Percentiles rank a stretch among this genome's conserved stretches.
Evolutionary conservation across 2,797 vertebrate species (phyloP).

Genomic region (Stomatorhinus walkeri): DNA sequence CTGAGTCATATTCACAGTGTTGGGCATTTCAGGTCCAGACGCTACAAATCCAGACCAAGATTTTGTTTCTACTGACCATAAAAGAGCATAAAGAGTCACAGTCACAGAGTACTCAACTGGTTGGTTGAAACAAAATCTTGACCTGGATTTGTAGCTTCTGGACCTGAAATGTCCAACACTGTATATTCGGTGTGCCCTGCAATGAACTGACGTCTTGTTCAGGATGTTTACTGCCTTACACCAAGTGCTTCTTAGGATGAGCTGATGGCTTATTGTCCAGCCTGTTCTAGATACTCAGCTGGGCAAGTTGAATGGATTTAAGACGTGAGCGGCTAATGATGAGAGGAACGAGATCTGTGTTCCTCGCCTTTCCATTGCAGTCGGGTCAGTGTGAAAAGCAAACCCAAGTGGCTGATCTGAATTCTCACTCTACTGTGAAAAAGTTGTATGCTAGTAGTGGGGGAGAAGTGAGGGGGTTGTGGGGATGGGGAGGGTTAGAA

Average conservation of each 20-base stretch:
- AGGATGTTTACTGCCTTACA: neutral
- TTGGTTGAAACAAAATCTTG: neutral
- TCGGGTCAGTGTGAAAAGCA: constrained; percentile 30
- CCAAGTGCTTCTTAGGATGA: neutral
- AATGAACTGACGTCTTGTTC: neutral
- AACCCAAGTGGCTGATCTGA: constrained; percentile 25
- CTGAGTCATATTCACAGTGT: neutral
- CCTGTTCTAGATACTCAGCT: neutral
- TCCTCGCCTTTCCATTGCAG: constrained; percentile 4
- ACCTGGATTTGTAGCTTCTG: neutral
- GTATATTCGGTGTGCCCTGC: neutral
- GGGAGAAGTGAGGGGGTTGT: neutral
- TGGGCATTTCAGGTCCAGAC: neutral
- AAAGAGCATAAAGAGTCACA: neutral
- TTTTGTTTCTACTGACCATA: neutral
- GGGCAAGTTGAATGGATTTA: neutral
- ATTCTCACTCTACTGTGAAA: constrained; percentile 32
- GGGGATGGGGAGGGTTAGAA: neutral
- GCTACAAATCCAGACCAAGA: neutral
- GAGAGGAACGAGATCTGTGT: neutral
- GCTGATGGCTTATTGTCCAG: neutral
- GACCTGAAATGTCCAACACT: neutral
- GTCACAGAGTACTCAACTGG: neutral
- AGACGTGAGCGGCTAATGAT: neutral
- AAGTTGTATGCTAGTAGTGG: constrained; percentile 14